Base-by-base conservation (phyloP, 2,113 vertebrate species). In the Cromileptes altivelis region DNA sequence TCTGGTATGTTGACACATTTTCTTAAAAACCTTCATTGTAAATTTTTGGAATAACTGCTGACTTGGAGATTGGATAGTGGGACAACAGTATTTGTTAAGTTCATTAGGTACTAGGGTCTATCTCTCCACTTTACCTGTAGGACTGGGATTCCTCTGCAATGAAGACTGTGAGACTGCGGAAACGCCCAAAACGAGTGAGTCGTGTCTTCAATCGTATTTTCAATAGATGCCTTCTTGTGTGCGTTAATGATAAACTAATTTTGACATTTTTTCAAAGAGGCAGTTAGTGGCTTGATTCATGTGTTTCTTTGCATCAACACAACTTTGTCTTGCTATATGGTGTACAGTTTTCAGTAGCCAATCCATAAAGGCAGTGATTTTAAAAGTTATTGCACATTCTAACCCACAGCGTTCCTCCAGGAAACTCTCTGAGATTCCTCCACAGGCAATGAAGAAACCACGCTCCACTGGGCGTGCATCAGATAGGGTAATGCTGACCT, bases 61-160 rank as follows among this genome's bases (percentile, higher is more conserved):
- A 53, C 61, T 53, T 61, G 1, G 37, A 17, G 12, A 6, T 75
- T n/a, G 30, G 49, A 33, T 72, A 21, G 12, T 30, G 13, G n/a
- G 18, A 56, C 10, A 68, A 37, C 37, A 25, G 1, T 40, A 1
- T 49, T 61, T 0, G 7, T 52, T 40, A 47, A 25, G 9, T 25
- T 40, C 19, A 25, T 30, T 23, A 25, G 63, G 15, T 70, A 15
- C 6, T 27, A 0, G 45, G 6, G 17, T 58, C 7, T 74, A 5
- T 70, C 3, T 58, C n/a, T 67, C n/a, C 3, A 15, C 30, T 37
- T 64, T 52, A 37, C 13, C 21, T 77, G 17, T 84, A 99, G 98
- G 97, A 97, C 82, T 98, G 97, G 96, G 97, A 99, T 91, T 97
- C 98, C 64, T 97, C 97, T 19, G 75, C 91, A 56, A 94, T 97